Evolutionary conservation across 30 jellyfish, hydroid and myxozoan genomes (phyloP).

Genomic region (Chrysaora quinquecirrha): DNA sequence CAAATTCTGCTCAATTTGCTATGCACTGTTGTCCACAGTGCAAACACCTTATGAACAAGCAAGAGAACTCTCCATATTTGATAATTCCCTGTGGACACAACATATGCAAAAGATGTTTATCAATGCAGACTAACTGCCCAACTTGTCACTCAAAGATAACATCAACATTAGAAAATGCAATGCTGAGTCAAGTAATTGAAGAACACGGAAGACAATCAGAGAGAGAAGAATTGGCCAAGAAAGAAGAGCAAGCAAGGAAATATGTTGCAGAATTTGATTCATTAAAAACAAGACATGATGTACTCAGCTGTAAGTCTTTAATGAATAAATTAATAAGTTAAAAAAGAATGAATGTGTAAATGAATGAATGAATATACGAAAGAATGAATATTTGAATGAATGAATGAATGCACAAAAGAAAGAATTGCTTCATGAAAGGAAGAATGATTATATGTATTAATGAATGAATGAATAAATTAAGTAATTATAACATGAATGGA

Average conservation of each 20-base stretch:
- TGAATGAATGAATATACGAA: too few relatives aligned
- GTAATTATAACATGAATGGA: too few relatives aligned
- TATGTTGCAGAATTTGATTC: slow-evolving; percentile 69
- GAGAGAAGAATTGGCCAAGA: slow-evolving; percentile 41
- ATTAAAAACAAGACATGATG: slow-evolving; percentile 57
- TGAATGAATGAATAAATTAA: too few relatives aligned
- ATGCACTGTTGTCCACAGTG: slow-evolving; percentile 76
- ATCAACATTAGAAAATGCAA: slow-evolving; percentile 48
- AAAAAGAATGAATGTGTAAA: too few relatives aligned
- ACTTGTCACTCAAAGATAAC: slow-evolving; percentile 41
- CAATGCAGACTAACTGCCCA: slow-evolving; percentile 39
- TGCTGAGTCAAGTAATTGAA: slow-evolving; percentile 48
- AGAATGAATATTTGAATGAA: too few relatives aligned
- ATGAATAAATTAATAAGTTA: too few relatives aligned
- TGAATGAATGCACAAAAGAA: too few relatives aligned
- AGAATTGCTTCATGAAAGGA: too few relatives aligned
- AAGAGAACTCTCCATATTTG: slow-evolving; percentile 31
- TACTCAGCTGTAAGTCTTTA: slow-evolving; percentile 50
- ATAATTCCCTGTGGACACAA: slow-evolving; percentile 78
- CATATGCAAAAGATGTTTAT: slow-evolving; percentile 49
- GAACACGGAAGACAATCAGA: slow-evolving; percentile 48
- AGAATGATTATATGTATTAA: too few relatives aligned
- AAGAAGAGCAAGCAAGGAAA: slow-evolving; percentile 59
- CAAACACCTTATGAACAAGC: slow-evolving; percentile 39
- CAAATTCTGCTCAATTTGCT: slow-evolving; percentile 15